These are phyloP conservation scores for Acanthopleura granulata DNA, from an alignment of 2,888 invertebrate species.

Conservation along the genomic window DNA sequence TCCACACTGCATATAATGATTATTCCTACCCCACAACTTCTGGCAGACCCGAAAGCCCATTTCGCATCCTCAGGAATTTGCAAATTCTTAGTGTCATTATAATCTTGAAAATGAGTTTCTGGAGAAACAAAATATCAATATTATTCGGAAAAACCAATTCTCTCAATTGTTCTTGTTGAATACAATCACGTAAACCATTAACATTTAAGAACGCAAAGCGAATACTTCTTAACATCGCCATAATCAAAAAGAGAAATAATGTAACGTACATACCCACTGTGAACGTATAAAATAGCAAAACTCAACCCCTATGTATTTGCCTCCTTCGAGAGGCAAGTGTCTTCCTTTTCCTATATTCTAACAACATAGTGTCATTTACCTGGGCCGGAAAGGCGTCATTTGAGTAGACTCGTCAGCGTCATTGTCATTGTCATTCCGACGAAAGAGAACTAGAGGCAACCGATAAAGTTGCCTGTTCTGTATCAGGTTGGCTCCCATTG, in stretches of 20 bases:
- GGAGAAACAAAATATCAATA: background rate
- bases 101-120: background rate
- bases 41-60: background rate
- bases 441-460: too few species aligned
- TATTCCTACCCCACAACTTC: conserved; percentile 1
- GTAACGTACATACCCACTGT: background rate
- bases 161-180: background rate
- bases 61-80: conserved; percentile 7
- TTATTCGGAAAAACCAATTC: background rate
- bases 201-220: background rate
- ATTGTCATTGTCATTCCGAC: background rate
- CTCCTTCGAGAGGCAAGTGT: background rate
- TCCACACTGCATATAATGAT: conserved; percentile 1
- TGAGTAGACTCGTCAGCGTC: background rate
- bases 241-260: background rate
- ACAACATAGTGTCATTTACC: background rate
- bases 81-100: background rate
- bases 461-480: too few species aligned
- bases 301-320: background rate
- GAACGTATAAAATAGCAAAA: background rate
- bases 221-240: background rate
- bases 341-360: background rate
- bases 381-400: background rate
- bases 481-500: too few species aligned
- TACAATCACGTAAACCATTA: background rate